Evolutionary conservation across 2,113 vertebrate species (phyloP).

Genomic region (Hippocampus barbouri): DNA sequence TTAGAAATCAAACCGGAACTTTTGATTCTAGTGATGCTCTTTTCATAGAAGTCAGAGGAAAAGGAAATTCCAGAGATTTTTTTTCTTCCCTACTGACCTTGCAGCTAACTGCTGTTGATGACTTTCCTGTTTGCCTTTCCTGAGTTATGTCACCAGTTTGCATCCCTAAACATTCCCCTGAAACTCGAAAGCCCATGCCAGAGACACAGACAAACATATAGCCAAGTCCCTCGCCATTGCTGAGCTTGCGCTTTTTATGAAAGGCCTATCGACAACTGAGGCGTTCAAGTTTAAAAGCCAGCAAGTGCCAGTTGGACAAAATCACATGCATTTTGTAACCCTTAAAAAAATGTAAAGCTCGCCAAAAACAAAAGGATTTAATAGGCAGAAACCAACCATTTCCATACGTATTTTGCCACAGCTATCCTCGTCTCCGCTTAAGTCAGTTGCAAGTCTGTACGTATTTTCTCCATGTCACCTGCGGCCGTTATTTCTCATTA

Average conservation of each 20-base stretch:
- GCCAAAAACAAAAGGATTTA: neutral
- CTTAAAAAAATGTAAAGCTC: too few relatives aligned
- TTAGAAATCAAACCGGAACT: neutral
- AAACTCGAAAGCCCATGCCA: neutral
- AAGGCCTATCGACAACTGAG: neutral
- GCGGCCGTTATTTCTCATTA: too few relatives aligned
- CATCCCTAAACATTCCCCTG: slow-evolving; percentile 4
- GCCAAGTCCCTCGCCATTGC: neutral
- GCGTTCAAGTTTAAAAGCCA: too few relatives aligned
- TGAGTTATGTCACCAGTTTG: slow-evolving; percentile 37
- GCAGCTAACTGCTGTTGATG: slow-evolving; percentile 21
- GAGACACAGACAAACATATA: neutral
- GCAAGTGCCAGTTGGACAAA: too few relatives aligned
- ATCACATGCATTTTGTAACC: too few relatives aligned
- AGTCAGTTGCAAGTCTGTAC: neutral
- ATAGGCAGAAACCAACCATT: neutral
- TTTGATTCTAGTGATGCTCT: neutral
- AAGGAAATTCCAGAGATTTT: slow-evolving; percentile 47
- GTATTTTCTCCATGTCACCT: neutral
- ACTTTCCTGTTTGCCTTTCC: slow-evolving; percentile 47
- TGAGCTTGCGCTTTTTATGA: neutral
- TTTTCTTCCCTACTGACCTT: slow-evolving; percentile 8
- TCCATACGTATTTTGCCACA: neutral
- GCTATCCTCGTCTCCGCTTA: neutral
- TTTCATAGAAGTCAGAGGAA: slow-evolving; percentile 9